These are phyloP conservation scores for Gryllus longicercus DNA, from an alignment of 2,888 invertebrate genomes.

Conservation along the genomic window DNA sequence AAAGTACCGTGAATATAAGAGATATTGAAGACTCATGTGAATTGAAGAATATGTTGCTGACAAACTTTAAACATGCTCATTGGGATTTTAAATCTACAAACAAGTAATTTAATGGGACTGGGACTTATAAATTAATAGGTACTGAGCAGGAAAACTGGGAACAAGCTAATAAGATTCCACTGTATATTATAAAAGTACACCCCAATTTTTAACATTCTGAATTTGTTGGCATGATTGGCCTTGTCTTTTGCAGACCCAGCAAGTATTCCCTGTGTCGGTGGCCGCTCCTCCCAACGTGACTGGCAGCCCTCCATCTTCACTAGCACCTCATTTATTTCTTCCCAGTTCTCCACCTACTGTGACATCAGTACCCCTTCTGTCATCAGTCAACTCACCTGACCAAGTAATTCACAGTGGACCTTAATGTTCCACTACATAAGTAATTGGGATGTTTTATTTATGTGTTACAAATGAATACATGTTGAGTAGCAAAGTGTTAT, in stretches of 20 bases:
- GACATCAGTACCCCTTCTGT: background rate
- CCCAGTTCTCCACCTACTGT: background rate
- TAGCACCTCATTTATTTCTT: background rate
- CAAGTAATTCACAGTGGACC: background rate
- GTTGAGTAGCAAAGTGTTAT: too few relatives aligned
- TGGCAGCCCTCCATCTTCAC: background rate
- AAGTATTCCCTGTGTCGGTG: slow-evolving; percentile 24
- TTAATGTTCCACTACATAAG: background rate
- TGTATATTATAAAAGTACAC: background rate
- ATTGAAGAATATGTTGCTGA: too few relatives aligned
- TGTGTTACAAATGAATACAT: too few relatives aligned
- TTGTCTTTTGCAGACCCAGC: slow-evolving; percentile 25
- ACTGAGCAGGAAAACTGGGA: too few relatives aligned
- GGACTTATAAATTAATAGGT: too few relatives aligned
- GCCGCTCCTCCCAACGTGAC: background rate
- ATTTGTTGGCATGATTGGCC: background rate
- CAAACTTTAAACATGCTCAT: too few relatives aligned
- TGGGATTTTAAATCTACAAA: too few relatives aligned
- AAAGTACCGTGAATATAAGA: too few relatives aligned
- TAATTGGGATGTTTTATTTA: too few relatives aligned
- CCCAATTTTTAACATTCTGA: background rate
- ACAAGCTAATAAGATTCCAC: too few relatives aligned
- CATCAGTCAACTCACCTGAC: background rate
- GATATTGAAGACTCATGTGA: too few relatives aligned
- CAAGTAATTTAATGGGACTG: too few relatives aligned